Evolutionary conservation across 2,797 vertebrate species (phyloP), one percentile per base, ranked within the genome.

Genomic region (Craterocephalus amniculus): DNA sequence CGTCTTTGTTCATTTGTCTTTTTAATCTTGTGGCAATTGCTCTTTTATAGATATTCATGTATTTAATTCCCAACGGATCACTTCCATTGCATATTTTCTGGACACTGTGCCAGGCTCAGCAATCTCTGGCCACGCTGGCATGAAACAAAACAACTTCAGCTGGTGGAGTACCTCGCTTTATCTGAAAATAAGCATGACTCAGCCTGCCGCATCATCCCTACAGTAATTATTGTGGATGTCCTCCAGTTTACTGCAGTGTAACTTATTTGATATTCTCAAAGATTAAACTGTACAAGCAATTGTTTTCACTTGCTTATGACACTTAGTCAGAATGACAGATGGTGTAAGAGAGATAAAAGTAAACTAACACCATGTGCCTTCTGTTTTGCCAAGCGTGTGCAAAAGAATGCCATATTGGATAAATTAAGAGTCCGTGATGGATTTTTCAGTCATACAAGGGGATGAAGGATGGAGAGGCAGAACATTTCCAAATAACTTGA

Each of bases 401-500:
- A 73, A 20, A 86, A 60, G 70, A 84, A 87, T 69, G 67, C 35
- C 76, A 70, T 67, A 58, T 38, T 79, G 81, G 62, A 83, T 4
- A 61, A 76, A 85, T 82, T 71, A 79, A 62, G 59, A 56, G 45
- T 58, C 43, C 24, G 60, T 31, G 35, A 81, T 40, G 32, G 32
- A 86, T 83, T 78, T 72, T 70, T 80, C 64, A 74, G 34, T 63
- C 75, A 63, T 56, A 70, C 4, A 54, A 22, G 14, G 29, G 55
- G 62, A 81, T 69, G 66, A 51, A 54, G 0, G n/a, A 36, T 14
- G 61, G 70, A 64, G 62, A 63, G 58, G 54, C 24, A 78, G 62
- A 75, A 5, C 55, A 34, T 72, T 81, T 89, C 80, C 75, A 81
- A 81, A 81, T 63, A 67, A 63, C 27, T 26, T 80, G 81, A 84